Evolutionary conservation across 2,797 vertebrate genomes (phyloP), one percentile per base, ranked within the genome.

Genomic region (Carapus acus): DNA sequence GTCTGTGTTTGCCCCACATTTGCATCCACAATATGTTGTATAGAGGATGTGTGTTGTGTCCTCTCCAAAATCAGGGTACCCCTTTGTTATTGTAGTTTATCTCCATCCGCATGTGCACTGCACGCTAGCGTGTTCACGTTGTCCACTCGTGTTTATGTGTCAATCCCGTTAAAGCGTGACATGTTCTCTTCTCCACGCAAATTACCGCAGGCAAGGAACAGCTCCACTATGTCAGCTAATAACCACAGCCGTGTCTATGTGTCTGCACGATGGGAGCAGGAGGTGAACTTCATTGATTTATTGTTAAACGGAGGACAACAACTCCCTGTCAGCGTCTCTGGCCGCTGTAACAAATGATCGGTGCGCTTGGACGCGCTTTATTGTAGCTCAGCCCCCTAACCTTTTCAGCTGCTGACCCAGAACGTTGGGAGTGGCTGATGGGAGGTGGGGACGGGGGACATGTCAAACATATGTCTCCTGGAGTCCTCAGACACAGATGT

Each of bases 391-490:
- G 92, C 24, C 89, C 90, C 88, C 89, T 93, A 93, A 93, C 92
- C 92, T 93, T 93, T 93, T 91, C 90, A 95, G 87, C 90, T 90
- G 87, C 78, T 94, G 92, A 94, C 91, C 93, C 92, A 90, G 90
- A 94, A 95, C 90, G 54, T 22, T 54, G 73, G 81, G 78, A 80
- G 82, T 76, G 78, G 74, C 71, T 52, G 38, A 16, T 44, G 46
- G 54, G 18, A 29, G 15, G 84, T 81, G 87, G 77, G 14, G 19
- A 80, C 76, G 82, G 85, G 69, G 23, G 55, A 70, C 86, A 85
- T 91, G 91, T 87, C 82, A 83, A 90, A 89, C 90, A 90, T 94
- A 91, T 94, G 91, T 94, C 91, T 92, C 87, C 80, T 69, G 57
- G 82, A 86, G 87, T 87, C 78, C 69, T 75, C 62, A 80, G 82